These are phyloP conservation scores for Cynocephalus volans DNA, from an alignment of 2,113 vertebrate genomes.

Conservation along the genomic window DNA sequence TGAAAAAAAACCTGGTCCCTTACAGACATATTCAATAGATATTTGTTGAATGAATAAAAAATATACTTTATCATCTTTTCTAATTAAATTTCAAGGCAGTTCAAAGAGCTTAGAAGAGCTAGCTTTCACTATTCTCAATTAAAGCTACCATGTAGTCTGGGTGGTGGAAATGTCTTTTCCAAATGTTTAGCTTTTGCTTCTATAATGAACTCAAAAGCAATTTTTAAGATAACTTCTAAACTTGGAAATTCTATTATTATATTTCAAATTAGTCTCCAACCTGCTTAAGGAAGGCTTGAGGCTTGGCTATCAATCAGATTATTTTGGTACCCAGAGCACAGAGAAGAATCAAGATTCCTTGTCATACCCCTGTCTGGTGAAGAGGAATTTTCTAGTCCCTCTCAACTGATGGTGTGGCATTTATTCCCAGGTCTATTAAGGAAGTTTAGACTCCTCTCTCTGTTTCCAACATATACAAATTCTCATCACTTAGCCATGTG, in stretches of 20 bases:
- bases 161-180: neutral
- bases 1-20: neutral
- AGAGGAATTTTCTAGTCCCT: neutral
- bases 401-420: neutral
- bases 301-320: neutral
- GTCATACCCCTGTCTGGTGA: rapidly evolving
- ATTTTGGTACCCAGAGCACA: neutral
- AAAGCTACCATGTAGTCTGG: neutral
- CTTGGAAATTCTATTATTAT: neutral
- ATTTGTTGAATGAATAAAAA: neutral
- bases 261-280: neutral
- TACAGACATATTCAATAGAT: neutral
- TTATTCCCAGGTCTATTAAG: neutral
- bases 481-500: rapidly evolving
- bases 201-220: neutral
- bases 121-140: neutral
- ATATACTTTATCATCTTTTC: neutral
- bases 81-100: neutral
- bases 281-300: neutral
- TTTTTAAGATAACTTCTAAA: neutral
- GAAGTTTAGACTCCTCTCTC: neutral
- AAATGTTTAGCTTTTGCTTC: neutral
- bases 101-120: neutral
- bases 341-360: neutral
- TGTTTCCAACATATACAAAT: neutral